These are phyloP conservation scores for Cygnus buccinator DNA, from an alignment of 2,113 vertebrate species.

Conservation along the genomic window DNA sequence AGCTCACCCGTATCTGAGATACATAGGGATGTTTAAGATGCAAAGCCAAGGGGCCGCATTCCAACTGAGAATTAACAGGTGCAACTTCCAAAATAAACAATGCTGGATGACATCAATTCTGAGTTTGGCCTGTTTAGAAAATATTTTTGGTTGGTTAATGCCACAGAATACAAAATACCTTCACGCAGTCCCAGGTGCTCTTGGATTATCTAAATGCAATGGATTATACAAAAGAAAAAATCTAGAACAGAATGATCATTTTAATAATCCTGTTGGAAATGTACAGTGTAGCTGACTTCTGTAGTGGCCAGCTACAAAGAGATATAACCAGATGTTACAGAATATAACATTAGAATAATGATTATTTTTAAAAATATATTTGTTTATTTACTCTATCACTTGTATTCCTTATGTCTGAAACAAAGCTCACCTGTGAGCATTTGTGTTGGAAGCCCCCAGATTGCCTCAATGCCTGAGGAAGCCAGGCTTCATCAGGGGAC, in stretches of 20 bases:
- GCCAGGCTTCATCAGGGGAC: neutral
- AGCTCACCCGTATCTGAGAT: neutral
- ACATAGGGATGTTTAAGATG: neutral
- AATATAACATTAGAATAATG: neutral
- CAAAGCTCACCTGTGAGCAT: neutral
- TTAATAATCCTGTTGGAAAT: neutral
- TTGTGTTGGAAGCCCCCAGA: neutral
- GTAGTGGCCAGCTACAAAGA: neutral
- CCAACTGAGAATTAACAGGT: neutral
- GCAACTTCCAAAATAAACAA: neutral
- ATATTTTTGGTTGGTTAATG: neutral
- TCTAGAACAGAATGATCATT: neutral
- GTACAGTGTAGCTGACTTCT: neutral
- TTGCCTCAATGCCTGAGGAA: neutral
- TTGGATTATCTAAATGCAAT: neutral
- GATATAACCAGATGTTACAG: neutral
- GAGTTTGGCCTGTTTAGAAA: neutral
- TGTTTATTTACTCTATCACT: accelerated
- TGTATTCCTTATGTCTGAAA: neutral
- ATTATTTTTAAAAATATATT: neutral
- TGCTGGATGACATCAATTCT: neutral
- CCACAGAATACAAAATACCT: neutral
- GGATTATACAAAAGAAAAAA: neutral
- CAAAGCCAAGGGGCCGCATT: neutral
- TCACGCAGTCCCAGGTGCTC: neutral